Evolutionary conservation across 2,888 invertebrate species (phyloP).

Genomic region (Drosophila mettleri): DNA sequence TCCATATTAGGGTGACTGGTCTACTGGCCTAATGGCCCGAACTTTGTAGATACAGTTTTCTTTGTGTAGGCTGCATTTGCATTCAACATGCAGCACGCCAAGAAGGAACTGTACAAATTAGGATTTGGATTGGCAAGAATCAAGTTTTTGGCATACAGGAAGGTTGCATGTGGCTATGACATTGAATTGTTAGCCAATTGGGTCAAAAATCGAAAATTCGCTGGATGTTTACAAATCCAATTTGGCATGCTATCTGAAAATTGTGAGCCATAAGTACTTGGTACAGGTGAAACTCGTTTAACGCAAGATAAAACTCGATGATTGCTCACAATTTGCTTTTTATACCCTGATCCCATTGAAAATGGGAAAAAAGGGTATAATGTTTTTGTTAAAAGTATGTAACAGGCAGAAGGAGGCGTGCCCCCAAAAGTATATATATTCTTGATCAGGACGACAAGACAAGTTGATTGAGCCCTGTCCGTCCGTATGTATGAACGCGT

Average conservation of each 20-base stretch:
- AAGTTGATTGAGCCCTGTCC: too few relatives aligned
- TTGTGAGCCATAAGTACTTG: constrained; percentile 9
- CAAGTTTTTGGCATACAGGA: constrained; percentile 7
- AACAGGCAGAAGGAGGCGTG: too few relatives aligned
- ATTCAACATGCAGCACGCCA: constrained; percentile 12
- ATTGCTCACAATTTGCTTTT: constrained; percentile 8
- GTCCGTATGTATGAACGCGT: too few relatives aligned
- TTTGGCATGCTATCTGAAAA: constrained; percentile 31
- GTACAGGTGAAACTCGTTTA: constrained; percentile 3
- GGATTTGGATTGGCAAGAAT: constrained; percentile 15
- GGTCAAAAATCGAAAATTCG: constrained; percentile 59
- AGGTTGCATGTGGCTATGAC: constrained; percentile 44
- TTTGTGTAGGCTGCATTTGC: constrained; percentile 32
- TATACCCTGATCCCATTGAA: too few relatives aligned
- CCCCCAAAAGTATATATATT: too few relatives aligned
- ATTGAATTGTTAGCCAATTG: constrained; percentile 59
- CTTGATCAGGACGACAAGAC: too few relatives aligned
- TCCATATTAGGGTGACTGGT: constrained; percentile 41
- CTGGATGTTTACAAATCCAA: constrained; percentile 26
- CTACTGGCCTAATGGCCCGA: not conserved
- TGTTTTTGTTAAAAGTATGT: too few relatives aligned
- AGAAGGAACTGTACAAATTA: constrained; percentile 30
- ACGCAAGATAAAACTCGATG: constrained; percentile 10
- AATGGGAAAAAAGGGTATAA: too few relatives aligned
- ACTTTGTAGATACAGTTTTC: constrained; percentile 16